phyloP scores from a whole-genome alignment of 2,113 vertebrate genomes.

The Parotia lawesii region DNA sequence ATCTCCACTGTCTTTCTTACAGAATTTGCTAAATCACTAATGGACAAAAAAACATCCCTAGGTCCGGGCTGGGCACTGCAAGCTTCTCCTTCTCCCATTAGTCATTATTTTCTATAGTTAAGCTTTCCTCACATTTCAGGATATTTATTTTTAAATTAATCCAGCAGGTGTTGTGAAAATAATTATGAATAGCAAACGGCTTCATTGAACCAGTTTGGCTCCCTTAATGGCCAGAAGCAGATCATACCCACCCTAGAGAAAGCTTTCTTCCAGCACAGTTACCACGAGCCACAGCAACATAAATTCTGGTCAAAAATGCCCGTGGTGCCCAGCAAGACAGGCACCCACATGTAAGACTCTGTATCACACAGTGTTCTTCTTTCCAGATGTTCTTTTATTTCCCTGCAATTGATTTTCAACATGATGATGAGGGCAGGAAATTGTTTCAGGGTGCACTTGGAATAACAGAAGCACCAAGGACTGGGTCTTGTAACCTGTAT shows the following conservation, averaged over 20 bases:
- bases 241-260: not conserved
- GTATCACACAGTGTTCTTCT: not conserved
- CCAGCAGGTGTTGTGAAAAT: not conserved
- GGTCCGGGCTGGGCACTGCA: not conserved
- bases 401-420: not conserved
- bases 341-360: accelerated
- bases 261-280: not conserved
- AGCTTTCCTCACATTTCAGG: not conserved
- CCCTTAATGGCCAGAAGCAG: not conserved
- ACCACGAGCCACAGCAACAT: not conserved
- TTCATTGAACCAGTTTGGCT: not conserved
- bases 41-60: not conserved
- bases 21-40: not conserved
- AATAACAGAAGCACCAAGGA: not conserved
- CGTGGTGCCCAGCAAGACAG: not conserved
- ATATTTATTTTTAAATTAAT: not conserved
- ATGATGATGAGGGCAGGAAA: not conserved
- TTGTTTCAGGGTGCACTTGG: not conserved
- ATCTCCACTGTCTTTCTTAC: not conserved
- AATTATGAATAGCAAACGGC: not conserved
- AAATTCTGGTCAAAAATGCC: not conserved
- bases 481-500: not conserved
- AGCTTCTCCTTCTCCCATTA: not conserved
- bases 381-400: not conserved
- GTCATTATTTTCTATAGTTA: not conserved